These are phyloP conservation scores for Anguilla japonica DNA, from an alignment of 2,113 vertebrate species.

Conservation along the genomic window DNA sequence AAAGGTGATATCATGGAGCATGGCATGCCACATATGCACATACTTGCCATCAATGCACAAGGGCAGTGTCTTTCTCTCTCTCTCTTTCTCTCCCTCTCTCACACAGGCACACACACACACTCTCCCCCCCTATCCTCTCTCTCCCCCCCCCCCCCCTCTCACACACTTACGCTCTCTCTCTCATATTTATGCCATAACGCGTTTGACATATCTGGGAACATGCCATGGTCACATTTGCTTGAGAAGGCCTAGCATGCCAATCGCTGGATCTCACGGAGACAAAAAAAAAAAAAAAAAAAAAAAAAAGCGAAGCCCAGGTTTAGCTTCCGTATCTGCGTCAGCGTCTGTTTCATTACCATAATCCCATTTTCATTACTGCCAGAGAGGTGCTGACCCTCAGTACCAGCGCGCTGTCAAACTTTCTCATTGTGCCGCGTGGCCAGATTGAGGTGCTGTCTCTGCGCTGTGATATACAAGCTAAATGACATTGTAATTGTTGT, in stretches of 20 bases:
- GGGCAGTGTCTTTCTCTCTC: background rate
- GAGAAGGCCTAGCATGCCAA: conserved; percentile 62
- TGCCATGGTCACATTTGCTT: conserved; percentile 46
- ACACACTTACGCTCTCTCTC: background rate
- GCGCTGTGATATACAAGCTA: conserved; percentile 41
- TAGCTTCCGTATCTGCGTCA: conserved; percentile 55
- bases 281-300: conserved; percentile 46
- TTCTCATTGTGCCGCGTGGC: conserved; percentile 45
- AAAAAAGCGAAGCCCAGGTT: conserved; percentile 59
- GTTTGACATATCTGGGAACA: conserved; percentile 44
- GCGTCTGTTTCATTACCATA: conserved; percentile 71
- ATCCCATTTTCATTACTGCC: conserved; percentile 65
- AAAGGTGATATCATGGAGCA: background rate
- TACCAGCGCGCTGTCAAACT: conserved; percentile 62
- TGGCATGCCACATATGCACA: background rate
- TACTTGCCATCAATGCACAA: background rate
- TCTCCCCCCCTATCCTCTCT: conserved; percentile 11
- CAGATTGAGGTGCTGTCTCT: conserved; percentile 35
- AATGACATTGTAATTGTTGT: conserved; percentile 46
- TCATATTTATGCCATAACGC: conserved; percentile 44
- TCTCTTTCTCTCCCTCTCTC: background rate
- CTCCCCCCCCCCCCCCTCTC: background rate
- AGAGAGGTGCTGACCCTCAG: conserved; percentile 54
- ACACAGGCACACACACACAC: background rate
- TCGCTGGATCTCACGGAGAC: conserved; percentile 59